Conservation (phyloP, 1,140 invertebrate species). For the Dinoponera quadriceps region DNA sequence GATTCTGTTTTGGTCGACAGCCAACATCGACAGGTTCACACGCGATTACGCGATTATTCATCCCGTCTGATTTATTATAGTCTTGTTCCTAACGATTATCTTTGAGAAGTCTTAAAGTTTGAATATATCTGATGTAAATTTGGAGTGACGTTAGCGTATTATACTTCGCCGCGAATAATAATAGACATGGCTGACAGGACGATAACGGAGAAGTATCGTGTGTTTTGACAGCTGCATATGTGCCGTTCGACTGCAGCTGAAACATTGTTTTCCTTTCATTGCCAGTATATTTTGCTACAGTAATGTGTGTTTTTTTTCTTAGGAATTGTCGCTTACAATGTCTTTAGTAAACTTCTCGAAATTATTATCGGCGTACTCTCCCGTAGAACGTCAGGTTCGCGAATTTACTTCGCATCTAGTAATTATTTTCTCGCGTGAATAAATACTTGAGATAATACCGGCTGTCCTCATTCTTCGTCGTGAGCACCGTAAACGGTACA, state of each 20-base stretch:
- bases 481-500: no score
- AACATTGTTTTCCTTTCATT: neutral
- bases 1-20: no score
- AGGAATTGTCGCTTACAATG: neutral
- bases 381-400: no score
- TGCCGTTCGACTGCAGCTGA: neutral
- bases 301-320: neutral
- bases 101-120: neutral
- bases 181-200: neutral
- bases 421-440: no score
- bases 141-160: neutral
- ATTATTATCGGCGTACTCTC: no score
- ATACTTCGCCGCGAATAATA: neutral
- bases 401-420: no score
- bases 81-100: neutral
- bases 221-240: slow-evolving; percentile 30
- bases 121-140: neutral
- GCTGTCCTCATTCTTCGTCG: no score
- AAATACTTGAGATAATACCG: no score
- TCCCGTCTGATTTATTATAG: neutral
- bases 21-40: no score
- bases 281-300: neutral
- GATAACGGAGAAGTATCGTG: neutral
- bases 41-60: no score
- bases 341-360: no score